Base-by-base conservation (phyloP, 2,113 vertebrate species). In the Sitta europaea region DNA sequence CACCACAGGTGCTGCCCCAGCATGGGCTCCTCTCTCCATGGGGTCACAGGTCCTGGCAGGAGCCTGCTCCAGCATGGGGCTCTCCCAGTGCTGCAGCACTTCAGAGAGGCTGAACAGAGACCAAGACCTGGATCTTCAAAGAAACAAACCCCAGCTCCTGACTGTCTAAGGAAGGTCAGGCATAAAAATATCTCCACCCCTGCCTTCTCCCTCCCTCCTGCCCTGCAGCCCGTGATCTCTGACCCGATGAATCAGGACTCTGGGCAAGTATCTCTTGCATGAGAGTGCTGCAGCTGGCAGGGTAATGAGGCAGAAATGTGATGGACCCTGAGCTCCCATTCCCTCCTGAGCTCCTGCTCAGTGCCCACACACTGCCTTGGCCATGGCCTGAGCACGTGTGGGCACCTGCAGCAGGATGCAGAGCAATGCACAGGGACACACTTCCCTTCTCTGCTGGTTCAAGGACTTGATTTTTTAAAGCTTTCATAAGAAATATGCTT, bases 341-440 rank as follows among this genome's bases (percentile, higher is more conserved):
- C 51, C 31, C 58, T 48, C 40, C 50, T 3, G 42, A 4, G 29
- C 62, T 45, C 16, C 92, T 45, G 71, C 85, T 42, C 66, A 9
- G 70, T 6, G n/a, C 83, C 22, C 57, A 3, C 1, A 1, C 8
- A 0, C 58, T 1, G 1, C 33, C 43, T 12, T 29, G 21, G 35
- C 22, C 4, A 0, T 1, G 51, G 59, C 7, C 14, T 13, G 5
- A 1, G 5, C 25, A 1, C 0, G 0, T 28, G 48, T 20, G 42
- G 47, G 1, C 9, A 18, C 16, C 66, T 61, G 10, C 70, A 51
- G 73, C 42, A 42, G 65, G 42, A 7, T 14, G 27, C 54, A 72
- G 74, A 31, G 43, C 5, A 7, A 4, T 2, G 2, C 14, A 11
- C 31, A 6, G 50, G 35, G 53, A 11, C 18, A 43, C 40, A 21